These are phyloP conservation scores for Vollenhovia emeryi DNA, from an alignment of 1,140 invertebrate genomes.

Conservation along the genomic window DNA sequence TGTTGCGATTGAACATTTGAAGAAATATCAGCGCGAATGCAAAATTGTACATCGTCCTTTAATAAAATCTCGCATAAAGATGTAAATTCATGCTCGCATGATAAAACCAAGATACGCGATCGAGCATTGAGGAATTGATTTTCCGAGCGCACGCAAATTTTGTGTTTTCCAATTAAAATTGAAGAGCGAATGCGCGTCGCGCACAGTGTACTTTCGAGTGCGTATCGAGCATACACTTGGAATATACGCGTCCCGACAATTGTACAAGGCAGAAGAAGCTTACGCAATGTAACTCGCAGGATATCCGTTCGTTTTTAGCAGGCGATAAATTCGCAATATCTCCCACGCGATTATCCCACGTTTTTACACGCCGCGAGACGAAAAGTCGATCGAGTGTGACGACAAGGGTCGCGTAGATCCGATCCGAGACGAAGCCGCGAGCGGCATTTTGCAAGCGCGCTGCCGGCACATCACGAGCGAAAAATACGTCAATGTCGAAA, in stretches of 20 bases:
- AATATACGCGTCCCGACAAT: neutral
- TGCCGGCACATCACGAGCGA: constrained; percentile 44
- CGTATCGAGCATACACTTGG: neutral
- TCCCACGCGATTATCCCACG: constrained; percentile 40
- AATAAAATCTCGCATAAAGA: neutral
- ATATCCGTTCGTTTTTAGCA: constrained; percentile 15
- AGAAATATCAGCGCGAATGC: neutral
- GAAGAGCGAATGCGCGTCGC: neutral
- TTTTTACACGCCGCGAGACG: constrained; percentile 21
- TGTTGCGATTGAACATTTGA: neutral
- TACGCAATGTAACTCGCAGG: neutral
- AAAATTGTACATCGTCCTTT: neutral
- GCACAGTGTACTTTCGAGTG: neutral
- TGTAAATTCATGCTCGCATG: neutral
- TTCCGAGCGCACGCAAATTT: neutral
- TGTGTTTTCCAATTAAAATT: neutral
- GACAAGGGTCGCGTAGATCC: constrained; percentile 9
- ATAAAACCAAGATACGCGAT: neutral
- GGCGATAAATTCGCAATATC: constrained; percentile 3
- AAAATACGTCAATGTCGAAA: constrained; percentile 56
- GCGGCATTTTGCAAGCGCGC: constrained; percentile 39
- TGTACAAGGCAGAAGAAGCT: neutral
- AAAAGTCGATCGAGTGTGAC: constrained; percentile 44
- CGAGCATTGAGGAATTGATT: neutral
- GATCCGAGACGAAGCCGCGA: constrained; percentile 17